Base-by-base conservation (phyloP, 35 echinoderm and acorn worm species). In the Strongylocentrotus purpuratus region DNA sequence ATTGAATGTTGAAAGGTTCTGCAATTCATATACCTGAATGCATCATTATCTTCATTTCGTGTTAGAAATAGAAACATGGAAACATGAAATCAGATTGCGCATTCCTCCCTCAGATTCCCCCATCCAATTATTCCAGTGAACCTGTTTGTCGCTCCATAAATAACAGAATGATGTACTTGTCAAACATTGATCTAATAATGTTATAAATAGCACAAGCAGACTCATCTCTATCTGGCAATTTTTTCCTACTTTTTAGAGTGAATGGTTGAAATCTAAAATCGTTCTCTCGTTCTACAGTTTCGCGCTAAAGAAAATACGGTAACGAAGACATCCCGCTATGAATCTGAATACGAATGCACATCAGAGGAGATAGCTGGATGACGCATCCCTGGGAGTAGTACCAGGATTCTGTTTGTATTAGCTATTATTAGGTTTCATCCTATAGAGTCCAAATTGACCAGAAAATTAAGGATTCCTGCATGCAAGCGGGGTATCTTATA, bases 401-500 rank as follows among this genome's bases (percentile, higher is more conserved):
- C 91, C 48, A 50, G 22, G 47, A n/a, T 93, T 93, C 31, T 93
- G 91, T 93, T 93, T 93, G 91, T 33, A 93, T 55, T 93, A 45
- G 91, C 91, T 93, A 93, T 46, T 46, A 93, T 93, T 93, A 93
- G 91, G 91, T 58, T 93, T 93, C 91, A 93, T 58, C 91, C 91
- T 93, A 20, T 92, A 15, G 48, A 46, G 91, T 58, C 91, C 31
- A 93, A 93, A 93, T 93, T 93, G 91, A 93, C 91, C 91, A 93
- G 91, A 93, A 93, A 93, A 93, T 93, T 93, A 58, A 50, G n/a
- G 48, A 93, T 93, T 93, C 91, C 91, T 93, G 91, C 91, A 46
- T 20, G 10, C 94, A 33, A 59, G 52, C 52, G 52, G 65, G 65
- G 65, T 78, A 78, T 78, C 65, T 28, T 28, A 59, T 78, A 78